Base-by-base conservation (phyloP, 1,140 invertebrate genomes). In the Drosophila tropicalis region DNA sequence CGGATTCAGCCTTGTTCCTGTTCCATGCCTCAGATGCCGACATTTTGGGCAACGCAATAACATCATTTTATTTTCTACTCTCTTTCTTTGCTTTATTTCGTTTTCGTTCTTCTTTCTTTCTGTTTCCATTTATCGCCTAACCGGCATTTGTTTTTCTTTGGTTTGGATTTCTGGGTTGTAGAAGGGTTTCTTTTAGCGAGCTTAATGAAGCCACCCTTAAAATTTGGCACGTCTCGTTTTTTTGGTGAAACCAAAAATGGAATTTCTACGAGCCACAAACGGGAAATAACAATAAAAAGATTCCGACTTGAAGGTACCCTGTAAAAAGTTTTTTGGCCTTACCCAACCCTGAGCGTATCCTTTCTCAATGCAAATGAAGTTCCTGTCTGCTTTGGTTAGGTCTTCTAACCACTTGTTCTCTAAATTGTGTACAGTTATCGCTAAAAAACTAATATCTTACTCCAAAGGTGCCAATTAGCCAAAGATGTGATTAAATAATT, bases 141-240 rank as follows among this genome's bases (percentile, higher is more conserved):
- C 69, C 44, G 67, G 64, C 61, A 70, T 84, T 84, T 70, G 63
- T 72, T 25, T 68, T 64, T 57, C 64, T 67, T 67, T 72, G 57
- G 64, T 72, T 67, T 47, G 51, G 29, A n/a, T 67, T 25, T 51
- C 32, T 34, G 62, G 40, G 36, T n/a, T 62, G 34, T 34, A 6
- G 44, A 72, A 60, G 70, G 65, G 36, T 44, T 76, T 58, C 9
- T 62, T 58, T 56, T 34, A 17, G 44, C 44, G 1, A 47, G 63
- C 66, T 69, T 83, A 87, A 89, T 89, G 84, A 89, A 87, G 84
- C 84, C 89, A 87, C 84, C 84, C 84, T 84, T 87, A 87, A 84
- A 83, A 68, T 78, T 83, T 89, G 84, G 84, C 84, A 87, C 80
- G 84, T 78, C 79, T 78, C 76, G 60, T 70, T 74, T 36, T 36